A percentile compares a stretch with the other conserved stretches of the same genome.
phyloP scores from a whole-genome alignment of 1,140 invertebrate species.

The Drosophila kepulauana region DNA sequence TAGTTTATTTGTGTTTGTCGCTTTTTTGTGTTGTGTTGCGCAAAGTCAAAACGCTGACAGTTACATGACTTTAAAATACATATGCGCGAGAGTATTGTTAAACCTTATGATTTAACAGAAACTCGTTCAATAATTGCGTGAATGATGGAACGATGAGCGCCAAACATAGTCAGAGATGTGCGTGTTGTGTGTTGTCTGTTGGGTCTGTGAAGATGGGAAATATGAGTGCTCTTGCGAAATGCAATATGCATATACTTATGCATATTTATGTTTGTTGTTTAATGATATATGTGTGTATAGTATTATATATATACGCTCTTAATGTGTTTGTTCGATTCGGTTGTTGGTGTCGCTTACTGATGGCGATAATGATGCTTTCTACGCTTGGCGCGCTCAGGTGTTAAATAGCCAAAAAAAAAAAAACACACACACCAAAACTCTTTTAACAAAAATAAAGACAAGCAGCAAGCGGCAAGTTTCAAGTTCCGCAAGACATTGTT shows the following conservation, averaged over 20 bases:
- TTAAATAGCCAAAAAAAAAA: slow-evolving; percentile 59
- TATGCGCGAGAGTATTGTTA: slow-evolving; percentile 48
- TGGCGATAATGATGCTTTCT: slow-evolving; percentile 52
- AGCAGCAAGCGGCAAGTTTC: slow-evolving; percentile 18
- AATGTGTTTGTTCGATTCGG: slow-evolving; percentile 23
- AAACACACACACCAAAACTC: neutral
- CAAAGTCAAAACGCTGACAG: slow-evolving; percentile 55
- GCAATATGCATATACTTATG: slow-evolving; percentile 60
- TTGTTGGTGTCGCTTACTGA: slow-evolving; percentile 36
- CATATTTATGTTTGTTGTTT: slow-evolving; percentile 17
- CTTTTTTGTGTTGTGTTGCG: slow-evolving; percentile 16
- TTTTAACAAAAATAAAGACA: slow-evolving; percentile 2
- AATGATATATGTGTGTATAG: slow-evolving; percentile 10
- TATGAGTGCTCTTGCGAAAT: slow-evolving; percentile 64
- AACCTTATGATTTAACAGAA: slow-evolving; percentile 76
- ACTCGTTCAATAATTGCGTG: slow-evolving; percentile 75
- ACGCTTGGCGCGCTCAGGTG: slow-evolving; percentile 64
- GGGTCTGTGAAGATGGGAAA: slow-evolving; percentile 30
- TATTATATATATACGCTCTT: slow-evolving; percentile 8
- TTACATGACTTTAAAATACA: slow-evolving; percentile 69
- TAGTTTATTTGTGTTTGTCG: slow-evolving; percentile 36
- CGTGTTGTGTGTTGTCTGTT: slow-evolving; percentile 28
- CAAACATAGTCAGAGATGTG: slow-evolving; percentile 37
- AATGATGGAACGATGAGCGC: slow-evolving; percentile 53
- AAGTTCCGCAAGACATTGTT: slow-evolving; percentile 73